Base-by-base conservation (phyloP, 2,888 invertebrate genomes). In the Hyles lineata region DNA sequence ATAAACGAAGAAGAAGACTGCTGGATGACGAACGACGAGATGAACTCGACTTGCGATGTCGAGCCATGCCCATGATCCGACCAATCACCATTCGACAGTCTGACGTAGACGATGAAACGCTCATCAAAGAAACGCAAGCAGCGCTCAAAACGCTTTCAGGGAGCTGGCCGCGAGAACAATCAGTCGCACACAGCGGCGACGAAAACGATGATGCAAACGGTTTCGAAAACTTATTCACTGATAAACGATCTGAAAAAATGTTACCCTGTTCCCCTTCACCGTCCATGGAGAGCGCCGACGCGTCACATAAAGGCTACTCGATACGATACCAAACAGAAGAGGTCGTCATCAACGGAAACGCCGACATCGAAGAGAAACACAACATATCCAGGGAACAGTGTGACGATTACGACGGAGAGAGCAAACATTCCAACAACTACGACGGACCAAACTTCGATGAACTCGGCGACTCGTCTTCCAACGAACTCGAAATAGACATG, bases 41-140 rank as follows among this genome's bases (percentile, higher is more conserved):
- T 58, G 90, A 92, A 50, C 73, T 77, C 7, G 90, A 91, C 58
- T 71, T 80, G 21, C 87, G 88, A 79, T 87, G 88, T 79, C 79
- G 90, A 82, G 77, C 89, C 79, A 77, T 84, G 19, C 87, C 86
- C 21, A 85, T 84, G 71, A 89, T 89, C 77, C 90, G 93, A 73
- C 92, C 93, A 2, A 93, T 92, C 69, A 82, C 94, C 79, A 73
- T 83, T 69, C 89, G 90, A 76, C 90, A 83, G 74, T 75, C 90
- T 60, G 87, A 89, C 61, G 96, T 96, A 81, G 97, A 97, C 81
- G 97, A 98, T 85, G 98, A 98, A 87, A 97, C 96, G 0, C 95
- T 98, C 72, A 97, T 98, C 76, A 95, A 97, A 71, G 98, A 98
- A 89, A 98, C 98, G 3, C 98, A 98, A 87, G 97, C 97, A 1